Percentiles rank a stretch among this genome's conserved stretches.
phyloP scores from a whole-genome alignment of 2,888 invertebrate genomes.

The Xestia rhomboidea region DNA sequence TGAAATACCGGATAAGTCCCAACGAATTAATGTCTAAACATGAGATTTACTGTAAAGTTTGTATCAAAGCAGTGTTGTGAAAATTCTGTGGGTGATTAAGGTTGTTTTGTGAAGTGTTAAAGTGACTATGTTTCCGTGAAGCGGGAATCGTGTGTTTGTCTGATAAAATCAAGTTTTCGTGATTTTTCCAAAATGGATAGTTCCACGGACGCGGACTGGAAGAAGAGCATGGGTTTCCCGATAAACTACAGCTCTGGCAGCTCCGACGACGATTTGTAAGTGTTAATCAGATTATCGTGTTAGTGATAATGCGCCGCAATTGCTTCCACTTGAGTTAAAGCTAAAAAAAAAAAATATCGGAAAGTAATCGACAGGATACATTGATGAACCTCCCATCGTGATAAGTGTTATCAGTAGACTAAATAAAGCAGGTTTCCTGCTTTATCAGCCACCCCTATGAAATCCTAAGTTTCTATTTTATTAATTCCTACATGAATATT shows the following conservation, averaged over 20 bases:
- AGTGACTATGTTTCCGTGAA: conserved; percentile 58
- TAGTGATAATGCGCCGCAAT: conserved; percentile 29
- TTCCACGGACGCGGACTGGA: conserved; percentile 87
- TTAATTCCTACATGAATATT: conserved; percentile 4
- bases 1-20: conserved; percentile 57
- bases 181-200: conserved; percentile 78
- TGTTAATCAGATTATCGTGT: conserved; percentile 62
- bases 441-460: not conserved
- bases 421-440: not conserved
- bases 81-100: conserved; percentile 68
- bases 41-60: conserved; percentile 55
- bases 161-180: conserved; percentile 60
- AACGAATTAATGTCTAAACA: conserved; percentile 51
- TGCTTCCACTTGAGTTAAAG: not conserved
- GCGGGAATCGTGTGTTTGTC: conserved; percentile 49
- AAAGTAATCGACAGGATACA: not conserved
- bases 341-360: not conserved
- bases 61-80: conserved; percentile 64
- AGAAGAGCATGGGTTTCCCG: conserved; percentile 86
- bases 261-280: conserved; percentile 89
- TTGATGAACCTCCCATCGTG: not conserved
- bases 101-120: conserved; percentile 39
- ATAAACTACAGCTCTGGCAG: conserved; percentile 88
- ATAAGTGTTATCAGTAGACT: conserved; percentile 1
- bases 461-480: conserved; percentile 7